Percentiles rank a stretch among this genome's conserved stretches.
Conservation (phyloP, 2,113 vertebrate genomes). For the Anoplopoma fimbria region DNA sequence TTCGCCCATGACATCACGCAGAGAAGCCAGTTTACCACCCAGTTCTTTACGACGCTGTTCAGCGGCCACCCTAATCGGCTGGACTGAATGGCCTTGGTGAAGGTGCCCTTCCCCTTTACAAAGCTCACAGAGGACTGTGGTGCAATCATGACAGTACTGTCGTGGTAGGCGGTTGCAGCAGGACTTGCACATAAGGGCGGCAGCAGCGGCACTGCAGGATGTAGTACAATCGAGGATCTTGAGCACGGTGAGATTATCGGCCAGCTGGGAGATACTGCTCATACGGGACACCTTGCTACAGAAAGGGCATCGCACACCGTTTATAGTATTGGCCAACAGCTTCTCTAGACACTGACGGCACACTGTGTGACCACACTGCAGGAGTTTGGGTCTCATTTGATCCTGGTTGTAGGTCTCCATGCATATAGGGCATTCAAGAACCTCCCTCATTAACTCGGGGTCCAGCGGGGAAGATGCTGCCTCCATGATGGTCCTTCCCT, state of each 20-base stretch:
- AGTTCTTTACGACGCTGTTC: constrained; percentile 91
- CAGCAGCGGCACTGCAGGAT: constrained; percentile 86
- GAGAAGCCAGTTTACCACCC: constrained; percentile 83
- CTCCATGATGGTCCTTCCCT: constrained; percentile 83
- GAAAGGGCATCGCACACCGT: constrained; percentile 96
- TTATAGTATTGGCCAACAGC: constrained; percentile 94
- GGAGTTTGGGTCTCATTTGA: constrained; percentile 92
- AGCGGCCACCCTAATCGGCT: constrained; percentile 88
- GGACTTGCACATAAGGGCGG: constrained; percentile 91
- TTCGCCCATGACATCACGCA: constrained; percentile 89
- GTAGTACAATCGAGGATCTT: constrained; percentile 94
- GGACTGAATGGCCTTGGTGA: constrained; percentile 87
- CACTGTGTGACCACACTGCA: constrained; percentile 96
- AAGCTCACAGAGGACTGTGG: constrained; percentile 88
- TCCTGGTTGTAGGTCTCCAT: constrained; percentile 95
- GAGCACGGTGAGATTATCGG: constrained; percentile 95
- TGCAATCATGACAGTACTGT: constrained; percentile 91
- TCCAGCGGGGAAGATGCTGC: constrained; percentile 86
- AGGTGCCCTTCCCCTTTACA: constrained; percentile 88
- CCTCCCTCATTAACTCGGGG: constrained; percentile 92
- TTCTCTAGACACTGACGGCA: constrained; percentile 96
- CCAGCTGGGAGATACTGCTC: constrained; percentile 91
- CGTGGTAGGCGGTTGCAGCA: constrained; percentile 91
- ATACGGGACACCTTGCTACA: constrained; percentile 96
- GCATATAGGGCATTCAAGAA: constrained; percentile 97